These are phyloP conservation scores for Chymomyza amoena DNA, from an alignment of 2,888 invertebrate species.

Conservation along the genomic window DNA sequence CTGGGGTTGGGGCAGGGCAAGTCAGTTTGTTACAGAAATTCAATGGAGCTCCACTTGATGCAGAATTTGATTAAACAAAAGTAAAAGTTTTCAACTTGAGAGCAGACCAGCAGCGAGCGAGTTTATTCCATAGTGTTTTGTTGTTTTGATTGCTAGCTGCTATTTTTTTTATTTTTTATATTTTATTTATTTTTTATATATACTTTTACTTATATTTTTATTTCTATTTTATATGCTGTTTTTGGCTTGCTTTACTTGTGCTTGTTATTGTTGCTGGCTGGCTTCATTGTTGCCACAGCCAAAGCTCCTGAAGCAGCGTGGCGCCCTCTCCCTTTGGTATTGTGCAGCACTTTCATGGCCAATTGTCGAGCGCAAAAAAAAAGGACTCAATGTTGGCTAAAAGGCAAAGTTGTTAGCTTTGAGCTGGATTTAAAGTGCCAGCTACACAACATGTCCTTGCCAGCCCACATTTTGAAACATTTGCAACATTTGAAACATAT, in stretches of 20 bases:
- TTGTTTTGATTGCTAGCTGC: conserved; percentile 41
- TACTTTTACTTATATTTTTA: not conserved
- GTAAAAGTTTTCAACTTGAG: conserved; percentile 64
- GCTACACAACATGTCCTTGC: not conserved
- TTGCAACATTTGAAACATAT: conserved; percentile 15
- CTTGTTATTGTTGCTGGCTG: conserved; percentile 18
- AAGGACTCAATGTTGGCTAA: conserved; percentile 9
- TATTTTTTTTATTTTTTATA: not conserved
- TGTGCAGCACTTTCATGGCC: conserved; percentile 54
- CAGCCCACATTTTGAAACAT: not conserved
- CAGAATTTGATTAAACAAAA: conserved; percentile 73
- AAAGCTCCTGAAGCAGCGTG: conserved; percentile 30
- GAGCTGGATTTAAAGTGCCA: conserved; percentile 40
- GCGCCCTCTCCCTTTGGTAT: not conserved
- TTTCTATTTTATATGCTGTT: conserved; percentile 13
- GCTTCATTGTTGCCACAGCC: conserved; percentile 29
- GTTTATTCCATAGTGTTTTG: conserved; percentile 36
- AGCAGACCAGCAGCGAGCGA: conserved; percentile 35
- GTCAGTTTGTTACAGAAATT: conserved; percentile 53
- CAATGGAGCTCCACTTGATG: conserved; percentile 61
- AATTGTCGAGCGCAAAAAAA: conserved; percentile 36
- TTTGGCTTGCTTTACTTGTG: conserved; percentile 19
- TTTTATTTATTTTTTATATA: not conserved
- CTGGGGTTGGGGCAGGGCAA: conserved; percentile 7
- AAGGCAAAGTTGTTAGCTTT: conserved; percentile 46